These are phyloP conservation scores for Volucella inanis DNA, from an alignment of 2,888 invertebrate genomes.

Conservation along the genomic window DNA sequence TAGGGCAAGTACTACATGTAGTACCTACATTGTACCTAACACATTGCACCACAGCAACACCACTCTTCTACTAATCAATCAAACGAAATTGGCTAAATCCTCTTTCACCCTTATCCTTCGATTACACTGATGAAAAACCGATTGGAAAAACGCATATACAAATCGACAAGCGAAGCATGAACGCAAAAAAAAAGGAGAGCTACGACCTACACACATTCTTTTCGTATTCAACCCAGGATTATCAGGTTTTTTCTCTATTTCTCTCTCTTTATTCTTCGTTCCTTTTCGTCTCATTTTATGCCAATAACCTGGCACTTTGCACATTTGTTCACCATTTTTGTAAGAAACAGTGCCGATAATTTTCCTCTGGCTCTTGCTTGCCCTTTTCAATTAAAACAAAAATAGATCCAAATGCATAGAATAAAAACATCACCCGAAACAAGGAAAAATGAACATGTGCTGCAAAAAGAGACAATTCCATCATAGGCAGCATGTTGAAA, in stretches of 20 bases:
- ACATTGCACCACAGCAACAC: slow-evolving; percentile 18
- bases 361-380: slow-evolving; percentile 8
- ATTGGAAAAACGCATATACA: slow-evolving; percentile 34
- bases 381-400: not conserved
- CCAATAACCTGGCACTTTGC: slow-evolving; percentile 8
- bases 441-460: not conserved
- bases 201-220: slow-evolving; percentile 62
- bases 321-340: slow-evolving; percentile 17
- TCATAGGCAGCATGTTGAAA: slow-evolving; percentile 42
- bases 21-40: not conserved
- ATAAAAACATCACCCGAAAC: not conserved
- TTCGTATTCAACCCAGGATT: slow-evolving; percentile 48
- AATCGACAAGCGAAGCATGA: not conserved
- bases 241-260: slow-evolving; percentile 17
- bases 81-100: slow-evolving; percentile 24
- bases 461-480: slow-evolving; percentile 17
- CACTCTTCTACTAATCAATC: slow-evolving; percentile 32
- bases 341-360: slow-evolving; percentile 12
- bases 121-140: not conserved
- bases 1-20: slow-evolving; percentile 27
- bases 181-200: not conserved
- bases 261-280: no score
- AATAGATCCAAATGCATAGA: slow-evolving; percentile 14
- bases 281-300: slow-evolving; percentile 15
- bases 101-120: not conserved